phyloP scores from a whole-genome alignment of 2,113 vertebrate species.

The Morone saxatilis region DNA sequence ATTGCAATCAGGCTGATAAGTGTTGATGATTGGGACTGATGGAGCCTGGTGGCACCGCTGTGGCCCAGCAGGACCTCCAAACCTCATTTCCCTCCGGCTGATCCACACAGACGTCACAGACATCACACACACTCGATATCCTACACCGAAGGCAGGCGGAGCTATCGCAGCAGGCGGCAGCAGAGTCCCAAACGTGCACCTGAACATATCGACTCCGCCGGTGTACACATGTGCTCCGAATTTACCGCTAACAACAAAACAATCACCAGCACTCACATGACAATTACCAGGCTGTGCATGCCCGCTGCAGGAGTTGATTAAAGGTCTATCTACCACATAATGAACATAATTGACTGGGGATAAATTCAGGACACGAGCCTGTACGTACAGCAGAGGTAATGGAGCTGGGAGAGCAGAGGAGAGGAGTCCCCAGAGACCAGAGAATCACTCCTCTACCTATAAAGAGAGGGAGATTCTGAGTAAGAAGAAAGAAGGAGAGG shows the following conservation, averaged over 20 bases:
- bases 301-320: slow-evolving; percentile 31
- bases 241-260: neutral
- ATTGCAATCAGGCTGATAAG: slow-evolving; percentile 20
- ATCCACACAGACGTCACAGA: slow-evolving; percentile 18
- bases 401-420: slow-evolving; percentile 27
- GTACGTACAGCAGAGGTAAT: slow-evolving; percentile 29
- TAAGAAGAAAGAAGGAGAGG: too few species aligned
- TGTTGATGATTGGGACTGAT: slow-evolving; percentile 36
- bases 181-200: neutral
- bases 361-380: slow-evolving; percentile 37
- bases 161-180: neutral
- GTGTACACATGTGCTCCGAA: neutral
- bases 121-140: neutral
- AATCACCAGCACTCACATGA: neutral
- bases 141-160: neutral
- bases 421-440: slow-evolving; percentile 25
- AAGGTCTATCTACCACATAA: slow-evolving; percentile 25
- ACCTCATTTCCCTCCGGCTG: slow-evolving; percentile 27
- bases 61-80: slow-evolving; percentile 17
- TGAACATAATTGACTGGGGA: slow-evolving; percentile 44
- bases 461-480: neutral
- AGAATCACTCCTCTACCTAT: slow-evolving; percentile 12
- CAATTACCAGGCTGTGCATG: neutral
- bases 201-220: neutral
- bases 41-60: neutral